Percentiles rank a stretch among this genome's conserved stretches.
Evolutionary conservation across 2,888 invertebrate genomes (phyloP).

Genomic region (Eulithis testata): DNA sequence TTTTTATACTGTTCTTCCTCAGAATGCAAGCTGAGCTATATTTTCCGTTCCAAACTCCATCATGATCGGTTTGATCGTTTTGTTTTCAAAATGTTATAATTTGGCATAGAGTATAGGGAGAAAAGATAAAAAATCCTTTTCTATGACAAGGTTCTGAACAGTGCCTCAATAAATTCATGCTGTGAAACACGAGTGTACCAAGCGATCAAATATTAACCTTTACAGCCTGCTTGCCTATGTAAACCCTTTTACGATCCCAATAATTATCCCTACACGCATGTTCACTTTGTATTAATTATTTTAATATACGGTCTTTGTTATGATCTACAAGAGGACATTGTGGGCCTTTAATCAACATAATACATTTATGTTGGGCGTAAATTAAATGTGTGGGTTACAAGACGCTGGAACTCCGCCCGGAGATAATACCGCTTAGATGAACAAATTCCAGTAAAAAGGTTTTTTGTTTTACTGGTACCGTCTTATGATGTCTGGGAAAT

Average conservation of each 20-base stretch:
- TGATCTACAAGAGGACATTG: conserved; percentile 60
- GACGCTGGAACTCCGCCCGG: conserved; percentile 76
- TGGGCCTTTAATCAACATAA: conserved; percentile 61
- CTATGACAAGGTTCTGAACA: no score
- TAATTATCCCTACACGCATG: conserved; percentile 49
- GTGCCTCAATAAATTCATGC: no score
- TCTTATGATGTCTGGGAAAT: no score
- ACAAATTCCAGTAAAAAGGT: conserved; percentile 25
- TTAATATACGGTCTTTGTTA: conserved; percentile 55
- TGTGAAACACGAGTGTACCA: background rate
- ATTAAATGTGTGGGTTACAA: conserved; percentile 74
- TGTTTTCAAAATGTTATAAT: no score
- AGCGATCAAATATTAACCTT: conserved; percentile 19
- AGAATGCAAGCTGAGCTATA: no score
- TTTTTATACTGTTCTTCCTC: no score
- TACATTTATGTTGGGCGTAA: conserved; percentile 70
- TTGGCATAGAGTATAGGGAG: no score
- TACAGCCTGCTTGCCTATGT: conserved; percentile 21
- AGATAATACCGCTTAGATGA: conserved; percentile 58
- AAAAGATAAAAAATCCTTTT: no score
- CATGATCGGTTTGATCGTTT: no score
- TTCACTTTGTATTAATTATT: conserved; percentile 60
- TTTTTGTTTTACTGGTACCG: no score
- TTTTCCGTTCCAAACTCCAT: no score
- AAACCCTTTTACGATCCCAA: conserved; percentile 43